Evolutionary conservation across 1,140 invertebrate genomes (phyloP), one percentile per base, ranked within the genome.

Genomic region (Stenopsyche tienmushanensis): DNA sequence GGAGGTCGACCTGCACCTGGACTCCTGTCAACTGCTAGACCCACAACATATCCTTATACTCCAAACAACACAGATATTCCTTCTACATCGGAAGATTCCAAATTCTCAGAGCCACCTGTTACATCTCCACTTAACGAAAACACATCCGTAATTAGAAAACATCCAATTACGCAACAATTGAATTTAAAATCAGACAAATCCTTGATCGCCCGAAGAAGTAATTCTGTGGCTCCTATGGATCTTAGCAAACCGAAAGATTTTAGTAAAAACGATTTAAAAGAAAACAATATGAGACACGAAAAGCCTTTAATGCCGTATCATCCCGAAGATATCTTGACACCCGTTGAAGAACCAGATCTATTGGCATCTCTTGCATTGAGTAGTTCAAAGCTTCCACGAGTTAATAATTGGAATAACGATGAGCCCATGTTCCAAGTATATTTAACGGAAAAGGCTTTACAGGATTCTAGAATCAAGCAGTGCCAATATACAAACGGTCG

Each of bases 391-490:
- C 71, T 86, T 41, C 83, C 84, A 1, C 78, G 83, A 55, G 80
- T 77, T 7, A 76, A 75, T 65, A 80, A 83, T 62, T 85, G 82
- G 84, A 76, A 79, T 8, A 79, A 84, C 26, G 81, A 83, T 8
- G 82, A 85, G 44, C 83, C 83, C 8, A 86, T 90, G 82, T 73
- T 90, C 15, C 88, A 90, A 66, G 87, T 86, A 0, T 91, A 91
- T 77, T 80, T 90, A 49, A 90, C 87, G 2, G 89, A 90, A 73
- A 81, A 86, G 74, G 87, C 89, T n/a, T 78, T 90, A 15, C 83
- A 87, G 73, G 86, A 90, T 71, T 83, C 85, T 39, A 86, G 85
- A 76, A 87, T 90, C n/a, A 91, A 91, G 77, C 86, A 88, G 67
- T 84, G 82, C 58, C 83, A 84, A 71, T 72, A 79, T 42, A 75